Evolutionary conservation across 1,140 invertebrate species (phyloP).

Genomic region (Lepidurus couesii): DNA sequence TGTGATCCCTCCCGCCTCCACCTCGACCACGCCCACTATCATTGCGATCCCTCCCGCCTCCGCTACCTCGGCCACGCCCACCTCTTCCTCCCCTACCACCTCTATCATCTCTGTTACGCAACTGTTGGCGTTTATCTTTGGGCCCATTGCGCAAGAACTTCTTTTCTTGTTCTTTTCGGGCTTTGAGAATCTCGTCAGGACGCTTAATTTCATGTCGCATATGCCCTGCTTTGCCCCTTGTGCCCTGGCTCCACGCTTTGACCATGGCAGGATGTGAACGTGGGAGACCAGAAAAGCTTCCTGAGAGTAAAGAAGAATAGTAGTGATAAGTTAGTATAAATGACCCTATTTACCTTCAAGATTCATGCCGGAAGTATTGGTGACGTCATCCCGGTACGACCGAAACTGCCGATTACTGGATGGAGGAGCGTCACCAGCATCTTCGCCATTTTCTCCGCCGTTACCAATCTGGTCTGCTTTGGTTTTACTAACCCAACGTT

Average conservation of each 20-base stretch:
- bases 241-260: slow-evolving; percentile 34
- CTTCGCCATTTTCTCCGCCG: slow-evolving; percentile 52
- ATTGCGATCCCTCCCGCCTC: slow-evolving; percentile 23
- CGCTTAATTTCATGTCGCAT: slow-evolving; percentile 54
- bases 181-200: slow-evolving; percentile 64
- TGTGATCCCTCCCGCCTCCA: not conserved
- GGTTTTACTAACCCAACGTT: slow-evolving; percentile 76
- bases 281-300: slow-evolving; percentile 32
- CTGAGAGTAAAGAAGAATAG: slow-evolving; percentile 35
- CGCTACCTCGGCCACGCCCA: slow-evolving; percentile 6
- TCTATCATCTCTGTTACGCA: not conserved
- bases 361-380: slow-evolving; percentile 30
- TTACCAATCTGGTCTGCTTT: slow-evolving; percentile 59
- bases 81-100: slow-evolving; percentile 26
- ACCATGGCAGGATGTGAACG: slow-evolving; percentile 31
- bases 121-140: slow-evolving; percentile 29
- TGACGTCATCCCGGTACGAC: slow-evolving; percentile 25
- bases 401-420: slow-evolving; percentile 40
- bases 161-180: slow-evolving; percentile 53
- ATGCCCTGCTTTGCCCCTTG: slow-evolving; percentile 40
- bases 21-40: not conserved
- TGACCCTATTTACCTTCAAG: slow-evolving; percentile 21
- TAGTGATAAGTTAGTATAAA: slow-evolving; percentile 6
- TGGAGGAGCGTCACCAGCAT: slow-evolving; percentile 32
- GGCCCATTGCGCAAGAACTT: slow-evolving; percentile 45